Evolutionary conservation across 1,140 invertebrate genomes (phyloP).

Genomic region (Diorhabda carinulata): DNA sequence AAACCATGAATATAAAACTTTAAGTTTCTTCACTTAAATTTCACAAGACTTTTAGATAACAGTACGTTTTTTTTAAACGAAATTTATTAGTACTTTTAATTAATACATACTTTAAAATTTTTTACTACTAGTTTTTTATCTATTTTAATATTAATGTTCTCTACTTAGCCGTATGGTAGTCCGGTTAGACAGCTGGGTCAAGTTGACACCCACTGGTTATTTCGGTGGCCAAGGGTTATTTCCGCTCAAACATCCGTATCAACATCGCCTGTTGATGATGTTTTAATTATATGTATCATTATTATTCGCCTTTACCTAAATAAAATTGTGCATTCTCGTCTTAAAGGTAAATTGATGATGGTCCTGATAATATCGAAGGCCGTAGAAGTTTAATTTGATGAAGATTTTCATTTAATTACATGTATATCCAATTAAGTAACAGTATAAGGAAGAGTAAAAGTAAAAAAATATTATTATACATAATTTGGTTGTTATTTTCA

Average conservation of each 20-base stretch:
- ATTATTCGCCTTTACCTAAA: background rate
- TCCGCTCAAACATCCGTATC: background rate
- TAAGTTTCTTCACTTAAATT: no score
- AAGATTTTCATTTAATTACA: background rate
- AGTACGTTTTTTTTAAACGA: no score
- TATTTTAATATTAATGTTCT: no score
- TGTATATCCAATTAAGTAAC: no score
- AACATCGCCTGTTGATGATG: background rate
- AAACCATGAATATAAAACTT: no score
- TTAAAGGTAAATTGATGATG: background rate
- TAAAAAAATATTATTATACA: no score
- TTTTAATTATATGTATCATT: slow-evolving; percentile 2
- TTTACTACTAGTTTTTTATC: no score
- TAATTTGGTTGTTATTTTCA: no score
- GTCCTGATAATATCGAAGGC: background rate
- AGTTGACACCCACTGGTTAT: background rate
- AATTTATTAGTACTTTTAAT: no score
- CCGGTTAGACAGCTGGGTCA: background rate
- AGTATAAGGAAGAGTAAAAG: no score
- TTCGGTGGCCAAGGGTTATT: background rate
- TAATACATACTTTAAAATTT: no score
- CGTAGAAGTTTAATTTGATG: background rate
- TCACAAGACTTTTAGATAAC: no score
- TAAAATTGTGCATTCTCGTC: background rate
- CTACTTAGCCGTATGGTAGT: background rate